Conservation (phyloP, 2,797 vertebrate species). For the Ispidina lecontei region DNA sequence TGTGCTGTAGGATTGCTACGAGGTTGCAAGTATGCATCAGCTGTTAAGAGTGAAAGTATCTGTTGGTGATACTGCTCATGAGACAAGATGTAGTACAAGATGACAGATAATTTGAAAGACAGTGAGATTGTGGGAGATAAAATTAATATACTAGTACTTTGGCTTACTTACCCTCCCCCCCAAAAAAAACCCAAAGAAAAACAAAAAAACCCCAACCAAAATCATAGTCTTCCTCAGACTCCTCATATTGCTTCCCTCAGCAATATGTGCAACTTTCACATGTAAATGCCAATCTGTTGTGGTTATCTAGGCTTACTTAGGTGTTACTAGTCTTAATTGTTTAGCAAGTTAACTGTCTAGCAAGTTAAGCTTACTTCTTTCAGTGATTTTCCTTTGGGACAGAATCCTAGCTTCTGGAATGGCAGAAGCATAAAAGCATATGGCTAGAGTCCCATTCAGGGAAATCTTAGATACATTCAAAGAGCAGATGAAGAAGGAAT, state of each 20-base stretch:
- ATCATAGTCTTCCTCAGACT: neutral
- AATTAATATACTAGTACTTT: neutral
- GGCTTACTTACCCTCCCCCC: rapidly evolving
- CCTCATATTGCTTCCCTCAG: neutral
- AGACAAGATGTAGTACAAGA: neutral
- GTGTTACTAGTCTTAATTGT: neutral
- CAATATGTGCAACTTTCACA: neutral
- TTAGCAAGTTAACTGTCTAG: neutral
- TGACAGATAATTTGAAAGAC: neutral
- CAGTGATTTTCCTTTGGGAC: neutral
- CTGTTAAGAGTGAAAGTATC: neutral
- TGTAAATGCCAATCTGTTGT: neutral
- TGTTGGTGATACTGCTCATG: neutral
- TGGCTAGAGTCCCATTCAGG: neutral
- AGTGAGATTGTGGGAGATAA: neutral
- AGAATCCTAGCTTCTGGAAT: neutral
- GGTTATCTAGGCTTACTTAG: neutral
- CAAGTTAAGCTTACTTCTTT: neutral
- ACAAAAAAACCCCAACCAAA: no score
- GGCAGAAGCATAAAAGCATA: neutral
- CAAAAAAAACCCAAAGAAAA: no score
- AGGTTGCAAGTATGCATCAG: neutral
- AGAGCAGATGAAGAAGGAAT: neutral
- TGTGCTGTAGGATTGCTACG: neutral
- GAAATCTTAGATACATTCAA: neutral